phyloP scores from a whole-genome alignment of 2,113 vertebrate species.

The Hassar affinis region DNA sequence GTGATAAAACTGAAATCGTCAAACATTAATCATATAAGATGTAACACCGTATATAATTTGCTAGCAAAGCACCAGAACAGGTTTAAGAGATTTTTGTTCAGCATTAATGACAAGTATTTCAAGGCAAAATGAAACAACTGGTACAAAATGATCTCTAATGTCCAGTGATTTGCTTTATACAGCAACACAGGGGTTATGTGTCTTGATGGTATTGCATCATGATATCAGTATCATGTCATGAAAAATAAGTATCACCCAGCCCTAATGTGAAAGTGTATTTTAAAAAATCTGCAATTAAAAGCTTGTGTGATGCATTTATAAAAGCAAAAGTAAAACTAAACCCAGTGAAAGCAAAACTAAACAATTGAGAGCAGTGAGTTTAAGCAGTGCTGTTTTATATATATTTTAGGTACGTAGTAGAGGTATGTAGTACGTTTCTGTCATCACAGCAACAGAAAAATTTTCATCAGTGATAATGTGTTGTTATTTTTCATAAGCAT shows the following conservation, averaged over 20 bases:
- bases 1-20: neutral
- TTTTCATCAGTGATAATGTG: neutral
- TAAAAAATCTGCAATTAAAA: neutral
- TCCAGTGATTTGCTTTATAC: neutral
- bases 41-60: too few relatives aligned
- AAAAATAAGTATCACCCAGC: neutral
- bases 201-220: neutral
- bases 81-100: neutral
- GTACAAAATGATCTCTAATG: neutral
- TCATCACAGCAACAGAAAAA: neutral
- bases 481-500: neutral
- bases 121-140: neutral
- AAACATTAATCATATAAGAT: neutral
- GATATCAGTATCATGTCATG: too few relatives aligned
- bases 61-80: neutral
- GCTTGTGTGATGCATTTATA: neutral
- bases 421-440: too few relatives aligned
- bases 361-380: neutral
- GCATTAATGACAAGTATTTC: neutral
- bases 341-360: neutral
- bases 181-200: neutral
- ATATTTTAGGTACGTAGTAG: too few relatives aligned
- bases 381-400: neutral
- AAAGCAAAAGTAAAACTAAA: neutral
- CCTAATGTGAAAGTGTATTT: neutral